Evolutionary conservation across 2,113 vertebrate species (phyloP), one percentile per base, ranked within the genome.

Genomic region (Parotia lawesii): DNA sequence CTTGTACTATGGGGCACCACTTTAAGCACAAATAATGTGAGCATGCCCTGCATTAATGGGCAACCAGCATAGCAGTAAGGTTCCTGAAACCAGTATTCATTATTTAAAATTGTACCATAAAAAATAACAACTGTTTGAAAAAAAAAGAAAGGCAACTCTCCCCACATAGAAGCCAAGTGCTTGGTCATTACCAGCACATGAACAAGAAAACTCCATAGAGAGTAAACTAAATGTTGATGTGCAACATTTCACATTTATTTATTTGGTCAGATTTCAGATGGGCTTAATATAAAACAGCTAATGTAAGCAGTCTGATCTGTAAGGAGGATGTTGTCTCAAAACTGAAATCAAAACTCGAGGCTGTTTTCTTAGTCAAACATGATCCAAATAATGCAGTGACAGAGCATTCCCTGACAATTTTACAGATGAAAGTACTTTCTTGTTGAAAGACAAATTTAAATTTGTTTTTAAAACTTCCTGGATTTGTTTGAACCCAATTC

Each of bases 401-500:
- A 60, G 38, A 71, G 48, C 20, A 84, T 47, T 45, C 1, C 1
- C 31, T 70, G 51, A 54, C 5, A 51, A 12, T 76, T 76, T 82
- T 37, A 91, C 15, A 58, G 27, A 56, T n/a, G 7, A 66, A 91
- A 70, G 6, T 31, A 57, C 28, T n/a, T 83, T 78, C 25, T 47
- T 35, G 12, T 57, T 75, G 38, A 84, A 93, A 90, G 58, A 53
- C 16, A 82, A 89, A 65, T 51, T 89, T 28, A 58, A 11, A 57
- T 65, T 60, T 90, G 11, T 72, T 96, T 93, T 50, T 80, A 79
- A 83, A 93, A 84, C n/a, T 75, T 79, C 15, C 35, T 89, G 44
- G 35, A 12, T 80, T 81, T 89, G 28, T 51, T 88, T 88, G 40
- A 92, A 79, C 15, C 23, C 15, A 44, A 31, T 79, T 95, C 71